Base-by-base conservation (phyloP, 2,113 vertebrate genomes). In the Lepidothrix coronata region DNA sequence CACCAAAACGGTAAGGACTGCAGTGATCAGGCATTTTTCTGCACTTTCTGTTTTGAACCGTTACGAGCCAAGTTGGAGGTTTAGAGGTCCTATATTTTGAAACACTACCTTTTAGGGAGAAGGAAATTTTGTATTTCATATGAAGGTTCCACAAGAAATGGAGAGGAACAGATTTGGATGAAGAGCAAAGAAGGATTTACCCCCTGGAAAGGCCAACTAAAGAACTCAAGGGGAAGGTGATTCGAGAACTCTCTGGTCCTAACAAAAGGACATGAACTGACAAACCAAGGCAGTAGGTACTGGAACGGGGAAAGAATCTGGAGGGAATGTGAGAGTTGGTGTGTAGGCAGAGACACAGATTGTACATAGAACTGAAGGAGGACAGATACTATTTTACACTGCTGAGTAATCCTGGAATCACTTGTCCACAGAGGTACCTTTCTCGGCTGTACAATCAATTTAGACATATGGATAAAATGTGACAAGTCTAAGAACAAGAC, bases 261-360 rank as follows among this genome's bases (percentile, higher is more conserved):
- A 79, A 72, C 27, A 76, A 89, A 88, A 89, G 44, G 43, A 78
- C 3, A 3, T 12, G 33, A 91, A 72, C 78, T 31, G 41, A 93
- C 43, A 95, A 89, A 55, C 51, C 2, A 2, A 92, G 67, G 31
- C 67, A 92, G 63, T 12, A 80, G 68, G 63, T 65, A 51, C 37
- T 71, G n/a, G 9, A 85, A 88, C 12, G 44, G 27, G 18, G 49
- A 81, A 94, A 87, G 41, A 82, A 93, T 61, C 65, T 85, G 52
- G 61, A 93, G 63, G 55, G 46, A 86, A 68, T 84, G 46, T 5
- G 23, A 77, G 79, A 93, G 59, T 35, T 95, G 63, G 51, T 84
- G 72, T 37, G 91, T 97, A 77, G 86, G 91, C 67, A 87, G 91
- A 74, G n/a, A 85, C 24, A 92, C 86, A 95, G 94, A 93, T 93